Conservation (phyloP, 2,797 vertebrate species). For the Rachycentron canadum region DNA sequence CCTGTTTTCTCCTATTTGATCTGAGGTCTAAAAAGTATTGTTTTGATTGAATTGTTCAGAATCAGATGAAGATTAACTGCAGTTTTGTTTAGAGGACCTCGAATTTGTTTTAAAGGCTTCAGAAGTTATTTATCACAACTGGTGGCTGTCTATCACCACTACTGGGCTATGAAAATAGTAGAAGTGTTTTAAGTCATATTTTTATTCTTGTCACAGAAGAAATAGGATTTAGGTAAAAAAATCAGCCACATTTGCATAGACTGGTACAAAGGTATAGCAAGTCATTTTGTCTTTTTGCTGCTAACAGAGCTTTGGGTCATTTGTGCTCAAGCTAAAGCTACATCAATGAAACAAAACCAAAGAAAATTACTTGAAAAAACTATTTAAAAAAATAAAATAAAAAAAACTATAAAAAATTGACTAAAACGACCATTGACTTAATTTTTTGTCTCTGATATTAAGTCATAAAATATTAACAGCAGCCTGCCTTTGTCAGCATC, state of each 20-base stretch:
- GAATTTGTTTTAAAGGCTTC: neutral
- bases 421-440: neutral
- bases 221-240: neutral
- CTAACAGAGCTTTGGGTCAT: neutral
- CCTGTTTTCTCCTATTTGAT: too few species aligned
- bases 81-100: neutral
- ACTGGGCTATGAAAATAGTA: neutral
- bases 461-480: conserved; percentile 10
- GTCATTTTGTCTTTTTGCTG: neutral
- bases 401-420: too few species aligned
- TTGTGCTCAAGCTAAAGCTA: neutral
- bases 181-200: neutral
- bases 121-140: neutral
- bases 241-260: neutral
- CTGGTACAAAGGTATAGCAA: neutral
- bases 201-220: neutral
- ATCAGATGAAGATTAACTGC: neutral
- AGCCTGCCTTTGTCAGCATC: neutral
- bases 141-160: too few species aligned
- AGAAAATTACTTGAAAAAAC: neutral
- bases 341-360: neutral
- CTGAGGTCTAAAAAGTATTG: neutral
- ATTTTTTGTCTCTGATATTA: neutral
- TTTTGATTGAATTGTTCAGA: neutral
- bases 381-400: too few species aligned